phyloP scores from a whole-genome alignment of 2,113 vertebrate genomes.

The Herpetotheres cachinnans region DNA sequence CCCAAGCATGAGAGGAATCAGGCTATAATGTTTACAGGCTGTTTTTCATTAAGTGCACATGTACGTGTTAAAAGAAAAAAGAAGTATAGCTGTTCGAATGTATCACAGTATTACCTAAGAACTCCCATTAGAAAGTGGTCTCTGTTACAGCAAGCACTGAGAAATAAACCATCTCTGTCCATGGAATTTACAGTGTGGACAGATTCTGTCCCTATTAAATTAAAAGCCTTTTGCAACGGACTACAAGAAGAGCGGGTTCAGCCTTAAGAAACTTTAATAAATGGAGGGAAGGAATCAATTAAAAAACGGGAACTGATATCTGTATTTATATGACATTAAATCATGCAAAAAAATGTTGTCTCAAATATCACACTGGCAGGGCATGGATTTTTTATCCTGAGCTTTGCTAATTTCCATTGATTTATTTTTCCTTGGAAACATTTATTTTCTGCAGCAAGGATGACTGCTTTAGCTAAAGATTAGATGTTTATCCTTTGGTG shows the following conservation, averaged over 20 bases:
- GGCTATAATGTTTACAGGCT: not conserved
- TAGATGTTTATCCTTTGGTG: not conserved
- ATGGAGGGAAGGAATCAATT: not conserved
- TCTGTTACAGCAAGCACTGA: not conserved
- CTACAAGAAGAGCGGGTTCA: not conserved
- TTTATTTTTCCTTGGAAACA: slow-evolving; percentile 60
- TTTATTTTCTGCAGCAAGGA: slow-evolving; percentile 60
- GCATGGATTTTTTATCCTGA: slow-evolving; percentile 57
- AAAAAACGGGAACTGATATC: not conserved
- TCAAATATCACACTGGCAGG: slow-evolving; percentile 32
- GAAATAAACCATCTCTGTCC: not conserved
- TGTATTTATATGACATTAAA: slow-evolving; percentile 65
- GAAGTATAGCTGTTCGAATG: not conserved
- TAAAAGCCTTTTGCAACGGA: not conserved
- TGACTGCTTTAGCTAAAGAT: not conserved
- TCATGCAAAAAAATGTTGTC: slow-evolving; percentile 48
- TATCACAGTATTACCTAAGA: not conserved
- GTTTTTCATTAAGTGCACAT: not conserved
- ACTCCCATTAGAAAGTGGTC: not conserved
- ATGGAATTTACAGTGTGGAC: not conserved
- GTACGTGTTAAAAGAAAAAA: not conserved
- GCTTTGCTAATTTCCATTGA: slow-evolving; percentile 68
- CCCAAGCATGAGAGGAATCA: not conserved
- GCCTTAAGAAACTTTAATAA: not conserved
- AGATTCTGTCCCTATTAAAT: not conserved